Percentiles rank a stretch among this genome's conserved stretches.
phyloP scores from a whole-genome alignment of 2,797 vertebrate genomes.

The Anguilla obscura region DNA sequence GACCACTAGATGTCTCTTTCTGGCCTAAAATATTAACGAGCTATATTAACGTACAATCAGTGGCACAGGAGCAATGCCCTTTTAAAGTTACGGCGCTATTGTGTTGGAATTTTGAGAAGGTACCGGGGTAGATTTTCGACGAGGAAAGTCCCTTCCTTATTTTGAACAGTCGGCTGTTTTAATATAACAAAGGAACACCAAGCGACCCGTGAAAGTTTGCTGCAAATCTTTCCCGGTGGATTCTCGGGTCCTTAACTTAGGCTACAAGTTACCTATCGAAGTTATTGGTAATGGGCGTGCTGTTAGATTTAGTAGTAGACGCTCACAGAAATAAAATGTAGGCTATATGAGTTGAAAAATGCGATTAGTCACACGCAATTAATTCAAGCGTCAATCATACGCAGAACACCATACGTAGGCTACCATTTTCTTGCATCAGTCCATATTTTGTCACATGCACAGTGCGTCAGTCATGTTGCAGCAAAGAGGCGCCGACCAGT shows the following conservation, averaged over 20 bases:
- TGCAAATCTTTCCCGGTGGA: slow-evolving; percentile 4
- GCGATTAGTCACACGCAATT: neutral
- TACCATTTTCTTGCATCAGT: neutral
- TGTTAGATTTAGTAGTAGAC: neutral
- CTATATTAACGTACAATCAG: neutral
- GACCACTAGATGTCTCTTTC: slow-evolving; percentile 36
- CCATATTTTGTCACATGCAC: neutral
- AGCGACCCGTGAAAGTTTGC: neutral
- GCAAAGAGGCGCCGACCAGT: neutral
- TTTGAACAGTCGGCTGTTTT: slow-evolving; percentile 24
- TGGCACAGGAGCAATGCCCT: neutral
- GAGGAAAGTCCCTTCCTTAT: slow-evolving; percentile 18
- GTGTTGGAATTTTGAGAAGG: slow-evolving; percentile 12
- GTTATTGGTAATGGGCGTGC: neutral
- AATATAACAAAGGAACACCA: slow-evolving; percentile 24
- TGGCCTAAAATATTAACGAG: neutral
- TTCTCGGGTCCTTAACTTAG: neutral
- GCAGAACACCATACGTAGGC: neutral
- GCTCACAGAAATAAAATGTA: neutral
- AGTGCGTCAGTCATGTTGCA: neutral
- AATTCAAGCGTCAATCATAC: neutral
- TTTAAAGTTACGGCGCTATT: neutral
- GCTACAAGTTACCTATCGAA: neutral
- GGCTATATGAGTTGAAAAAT: neutral
- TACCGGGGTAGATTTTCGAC: neutral